phyloP scores from a whole-genome alignment of 2,113 vertebrate species.

The Dendropsophus ebraccatus region DNA sequence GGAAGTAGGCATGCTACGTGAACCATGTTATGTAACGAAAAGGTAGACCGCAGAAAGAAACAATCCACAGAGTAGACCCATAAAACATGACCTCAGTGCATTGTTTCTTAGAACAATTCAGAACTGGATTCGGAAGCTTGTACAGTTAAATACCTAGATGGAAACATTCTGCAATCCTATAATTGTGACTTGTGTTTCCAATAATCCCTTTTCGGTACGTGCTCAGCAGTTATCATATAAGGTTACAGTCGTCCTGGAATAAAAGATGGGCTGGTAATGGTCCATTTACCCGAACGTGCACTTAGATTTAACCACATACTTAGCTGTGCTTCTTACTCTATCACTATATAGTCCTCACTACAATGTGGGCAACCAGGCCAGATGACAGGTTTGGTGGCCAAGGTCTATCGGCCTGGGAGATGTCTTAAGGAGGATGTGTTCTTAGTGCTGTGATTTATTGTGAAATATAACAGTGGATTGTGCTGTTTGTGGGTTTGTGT shows the following conservation, averaged over 20 bases:
- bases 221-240: constrained; percentile 17
- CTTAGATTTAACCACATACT: constrained; percentile 13
- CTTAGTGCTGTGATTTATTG: background rate
- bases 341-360: background rate
- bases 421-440: background rate
- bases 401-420: background rate
- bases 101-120: no score
- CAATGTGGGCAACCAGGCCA: background rate
- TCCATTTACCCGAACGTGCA: constrained; percentile 10
- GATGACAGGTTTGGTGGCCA: background rate
- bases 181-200: constrained; percentile 4
- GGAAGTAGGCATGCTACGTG: no score
- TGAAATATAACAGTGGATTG: background rate
- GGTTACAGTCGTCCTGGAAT: background rate
- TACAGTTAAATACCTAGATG: background rate
- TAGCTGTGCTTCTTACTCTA: background rate
- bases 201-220: background rate
- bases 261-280: background rate
- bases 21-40: no score
- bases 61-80: no score
- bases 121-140: no score
- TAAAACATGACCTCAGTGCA: no score
- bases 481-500: background rate
- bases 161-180: background rate
- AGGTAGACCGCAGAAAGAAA: no score